These are phyloP conservation scores for Arctocebus calabarensis DNA, from an alignment of 2,797 vertebrate genomes.

Conservation along the genomic window DNA sequence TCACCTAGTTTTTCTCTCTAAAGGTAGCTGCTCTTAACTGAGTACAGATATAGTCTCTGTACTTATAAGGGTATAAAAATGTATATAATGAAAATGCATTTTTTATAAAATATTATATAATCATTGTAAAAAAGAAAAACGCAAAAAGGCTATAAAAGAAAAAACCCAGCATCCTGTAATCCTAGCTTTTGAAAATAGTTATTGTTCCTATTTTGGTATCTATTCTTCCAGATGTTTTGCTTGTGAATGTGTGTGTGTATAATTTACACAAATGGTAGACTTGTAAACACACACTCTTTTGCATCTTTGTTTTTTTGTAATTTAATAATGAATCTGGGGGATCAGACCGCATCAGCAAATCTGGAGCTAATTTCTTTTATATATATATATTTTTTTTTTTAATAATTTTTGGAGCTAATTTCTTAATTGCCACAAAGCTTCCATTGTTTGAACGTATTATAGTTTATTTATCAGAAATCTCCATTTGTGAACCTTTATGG, in stretches of 20 bases:
- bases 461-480: constrained; percentile 23
- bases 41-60: neutral
- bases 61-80: neutral
- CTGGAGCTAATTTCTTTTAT: constrained; percentile 51
- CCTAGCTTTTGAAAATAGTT: neutral
- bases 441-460: neutral
- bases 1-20: neutral
- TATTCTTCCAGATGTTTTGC: neutral
- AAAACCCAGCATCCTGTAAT: neutral
- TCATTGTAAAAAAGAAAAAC: constrained; percentile 33
- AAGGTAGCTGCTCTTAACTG: neutral
- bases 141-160: neutral
- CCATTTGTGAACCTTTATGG: neutral
- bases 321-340: neutral
- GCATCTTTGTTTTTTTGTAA: constrained; percentile 12
- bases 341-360: neutral
- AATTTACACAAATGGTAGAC: constrained; percentile 31
- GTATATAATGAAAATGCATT: neutral
- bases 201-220: constrained; percentile 13
- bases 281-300: neutral
- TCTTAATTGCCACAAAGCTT: constrained; percentile 52
- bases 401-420: constrained; percentile 41
- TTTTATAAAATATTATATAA: neutral
- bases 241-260: neutral
- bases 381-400: too few species aligned